phyloP scores from a whole-genome alignment of 2,888 invertebrate species.

The Odontothrips loti region DNA sequence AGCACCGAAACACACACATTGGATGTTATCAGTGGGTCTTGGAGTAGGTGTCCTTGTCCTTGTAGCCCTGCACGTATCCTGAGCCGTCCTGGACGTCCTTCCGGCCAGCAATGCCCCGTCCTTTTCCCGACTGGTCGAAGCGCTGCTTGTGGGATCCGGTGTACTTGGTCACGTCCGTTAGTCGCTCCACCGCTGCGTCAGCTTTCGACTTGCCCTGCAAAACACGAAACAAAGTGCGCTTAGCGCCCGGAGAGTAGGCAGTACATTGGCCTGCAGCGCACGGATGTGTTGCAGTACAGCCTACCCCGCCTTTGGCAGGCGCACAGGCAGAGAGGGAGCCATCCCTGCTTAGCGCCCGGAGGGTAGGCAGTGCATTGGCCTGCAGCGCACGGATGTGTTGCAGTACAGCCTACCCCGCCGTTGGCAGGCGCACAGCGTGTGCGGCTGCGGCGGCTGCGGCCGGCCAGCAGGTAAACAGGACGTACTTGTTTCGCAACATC shows the following conservation, averaged over 20 bases:
- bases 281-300: not conserved
- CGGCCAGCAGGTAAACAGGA: too few relatives aligned
- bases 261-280: too few relatives aligned
- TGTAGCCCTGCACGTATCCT: conserved; percentile 81
- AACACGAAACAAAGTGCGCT: not conserved
- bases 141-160: conserved; percentile 84
- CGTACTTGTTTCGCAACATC: too few relatives aligned
- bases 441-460: too few relatives aligned
- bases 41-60: conserved; percentile 73
- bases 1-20: not conserved
- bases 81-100: conserved; percentile 68
- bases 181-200: conserved; percentile 60
- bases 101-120: conserved; percentile 78
- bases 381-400: not conserved
- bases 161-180: conserved; percentile 83
- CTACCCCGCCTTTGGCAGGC: not conserved
- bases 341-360: not conserved
- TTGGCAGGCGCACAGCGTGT: too few relatives aligned
- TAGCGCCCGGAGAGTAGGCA: not conserved
- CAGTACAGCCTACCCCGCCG: not conserved
- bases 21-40: conserved; percentile 49
- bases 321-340: too few relatives aligned
- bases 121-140: conserved; percentile 79
- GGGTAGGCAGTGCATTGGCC: too few relatives aligned
- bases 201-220: conserved; percentile 40